Conservation (phyloP, 2,797 vertebrate genomes). For the Sebastes kiyomatsui region DNA sequence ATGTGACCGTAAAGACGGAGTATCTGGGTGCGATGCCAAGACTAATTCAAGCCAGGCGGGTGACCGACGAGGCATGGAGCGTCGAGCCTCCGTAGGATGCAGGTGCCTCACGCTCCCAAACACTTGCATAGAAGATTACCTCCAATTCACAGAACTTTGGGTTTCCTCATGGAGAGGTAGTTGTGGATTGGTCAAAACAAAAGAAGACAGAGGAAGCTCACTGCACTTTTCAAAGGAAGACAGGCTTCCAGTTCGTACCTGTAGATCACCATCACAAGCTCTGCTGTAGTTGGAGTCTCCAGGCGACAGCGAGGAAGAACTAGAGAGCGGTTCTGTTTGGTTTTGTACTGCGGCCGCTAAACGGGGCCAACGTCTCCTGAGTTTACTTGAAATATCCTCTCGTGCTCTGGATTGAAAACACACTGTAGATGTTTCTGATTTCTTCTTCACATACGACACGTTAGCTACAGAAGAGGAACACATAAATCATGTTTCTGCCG, state of each 20-base stretch:
- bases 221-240: constrained; percentile 2
- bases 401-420: not conserved
- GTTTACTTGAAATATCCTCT: constrained; percentile 62
- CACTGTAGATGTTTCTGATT: constrained; percentile 9
- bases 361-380: constrained; percentile 46
- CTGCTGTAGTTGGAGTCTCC: not conserved
- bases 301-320: not conserved
- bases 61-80: not conserved
- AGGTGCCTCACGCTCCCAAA: not conserved
- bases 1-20: not conserved
- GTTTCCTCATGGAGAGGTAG: not conserved
- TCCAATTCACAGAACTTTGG: not conserved
- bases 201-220: not conserved
- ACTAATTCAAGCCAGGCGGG: not conserved
- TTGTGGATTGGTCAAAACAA: not conserved
- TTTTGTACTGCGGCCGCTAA: not conserved
- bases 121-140: not conserved
- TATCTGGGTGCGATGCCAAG: not conserved
- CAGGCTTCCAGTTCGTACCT: not conserved
- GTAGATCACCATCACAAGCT: not conserved
- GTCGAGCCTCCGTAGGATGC: not conserved
- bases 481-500: not conserved
- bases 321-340: not conserved
- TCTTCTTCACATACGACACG: not conserved
- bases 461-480: not conserved